Evolutionary conservation across 2,888 invertebrate genomes (phyloP).

Genomic region (Caenorhabditis imperialis): DNA sequence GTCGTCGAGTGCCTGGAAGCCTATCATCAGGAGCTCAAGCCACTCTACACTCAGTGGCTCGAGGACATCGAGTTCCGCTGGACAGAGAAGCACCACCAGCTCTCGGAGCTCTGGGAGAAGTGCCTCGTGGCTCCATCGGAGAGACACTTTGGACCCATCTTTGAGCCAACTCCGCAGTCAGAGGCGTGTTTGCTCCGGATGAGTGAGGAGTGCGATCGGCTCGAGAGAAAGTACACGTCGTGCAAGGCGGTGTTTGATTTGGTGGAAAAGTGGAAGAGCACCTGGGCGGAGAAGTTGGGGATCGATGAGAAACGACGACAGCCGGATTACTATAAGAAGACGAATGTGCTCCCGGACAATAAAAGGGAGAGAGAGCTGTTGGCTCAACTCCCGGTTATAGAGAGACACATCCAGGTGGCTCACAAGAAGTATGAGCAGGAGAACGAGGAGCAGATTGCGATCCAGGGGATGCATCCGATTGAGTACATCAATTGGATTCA

Average conservation of each 20-base stretch:
- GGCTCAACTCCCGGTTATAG: constrained; percentile 15
- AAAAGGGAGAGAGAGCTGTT: constrained; percentile 44
- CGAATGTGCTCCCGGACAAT: constrained; percentile 43
- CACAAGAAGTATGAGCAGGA: constrained; percentile 22
- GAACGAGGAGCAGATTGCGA: constrained; percentile 21
- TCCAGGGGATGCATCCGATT: constrained; percentile 35
- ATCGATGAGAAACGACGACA: constrained; percentile 40
- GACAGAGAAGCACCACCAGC: constrained; percentile 23
- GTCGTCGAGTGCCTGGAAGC: constrained; percentile 9
- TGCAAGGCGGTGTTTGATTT: constrained; percentile 33
- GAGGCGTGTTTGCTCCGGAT: constrained; percentile 16
- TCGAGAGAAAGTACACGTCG: constrained; percentile 26
- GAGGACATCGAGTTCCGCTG: constrained; percentile 50
- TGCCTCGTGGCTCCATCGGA: constrained; percentile 28
- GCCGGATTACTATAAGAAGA: constrained; percentile 49
- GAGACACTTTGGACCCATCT: constrained; percentile 13
- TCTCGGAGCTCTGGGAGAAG: constrained; percentile 42
- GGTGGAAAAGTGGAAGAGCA: constrained; percentile 47
- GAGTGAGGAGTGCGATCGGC: constrained; percentile 27
- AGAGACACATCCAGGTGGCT: constrained; percentile 19
- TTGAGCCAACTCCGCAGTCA: constrained; percentile 37
- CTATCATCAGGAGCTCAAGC: constrained; percentile 36
- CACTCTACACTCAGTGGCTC: constrained; percentile 34
- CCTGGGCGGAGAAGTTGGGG: constrained; percentile 39
- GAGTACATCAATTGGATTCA: constrained; percentile 25